A percentile compares a stretch with the other conserved stretches of the same genome.
Evolutionary conservation across 2,113 vertebrate species (phyloP).

Genomic region (Mus spicilegus): DNA sequence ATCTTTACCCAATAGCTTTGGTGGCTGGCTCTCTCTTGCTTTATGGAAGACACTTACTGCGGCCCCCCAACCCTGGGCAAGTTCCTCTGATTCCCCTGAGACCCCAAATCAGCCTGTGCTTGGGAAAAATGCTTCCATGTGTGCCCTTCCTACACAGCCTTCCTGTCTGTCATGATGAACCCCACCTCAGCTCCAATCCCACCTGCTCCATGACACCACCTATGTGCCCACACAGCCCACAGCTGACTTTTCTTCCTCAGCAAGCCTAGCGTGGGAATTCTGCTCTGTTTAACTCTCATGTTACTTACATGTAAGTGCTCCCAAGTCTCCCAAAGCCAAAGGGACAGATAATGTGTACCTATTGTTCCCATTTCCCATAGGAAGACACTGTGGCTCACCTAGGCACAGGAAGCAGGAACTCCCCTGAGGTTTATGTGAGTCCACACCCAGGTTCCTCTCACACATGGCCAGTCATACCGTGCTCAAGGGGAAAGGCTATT

Average conservation of each 20-base stretch:
- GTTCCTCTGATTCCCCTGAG: neutral
- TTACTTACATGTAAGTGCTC: neutral
- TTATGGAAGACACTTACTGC: neutral
- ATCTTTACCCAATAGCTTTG: neutral
- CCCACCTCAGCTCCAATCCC: neutral
- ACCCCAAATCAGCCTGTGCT: neutral
- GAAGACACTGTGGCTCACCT: neutral
- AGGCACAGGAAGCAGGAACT: neutral
- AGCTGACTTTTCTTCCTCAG: neutral
- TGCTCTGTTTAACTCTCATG: neutral
- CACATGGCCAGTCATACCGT: no score
- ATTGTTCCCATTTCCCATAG: neutral
- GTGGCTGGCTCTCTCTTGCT: neutral
- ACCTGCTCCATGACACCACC: neutral
- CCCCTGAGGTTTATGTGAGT: neutral
- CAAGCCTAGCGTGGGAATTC: neutral
- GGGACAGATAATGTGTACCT: rapidly evolving
- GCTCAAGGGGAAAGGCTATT: neutral
- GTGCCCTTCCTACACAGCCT: neutral
- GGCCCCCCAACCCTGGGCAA: neutral
- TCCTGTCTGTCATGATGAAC: neutral
- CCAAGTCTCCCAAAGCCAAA: neutral
- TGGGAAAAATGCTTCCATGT: rapidly evolving
- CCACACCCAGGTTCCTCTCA: neutral
- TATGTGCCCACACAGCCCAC: neutral